Evolutionary conservation across 2,888 invertebrate genomes (phyloP).

Genomic region (Dorcus hopei): DNA sequence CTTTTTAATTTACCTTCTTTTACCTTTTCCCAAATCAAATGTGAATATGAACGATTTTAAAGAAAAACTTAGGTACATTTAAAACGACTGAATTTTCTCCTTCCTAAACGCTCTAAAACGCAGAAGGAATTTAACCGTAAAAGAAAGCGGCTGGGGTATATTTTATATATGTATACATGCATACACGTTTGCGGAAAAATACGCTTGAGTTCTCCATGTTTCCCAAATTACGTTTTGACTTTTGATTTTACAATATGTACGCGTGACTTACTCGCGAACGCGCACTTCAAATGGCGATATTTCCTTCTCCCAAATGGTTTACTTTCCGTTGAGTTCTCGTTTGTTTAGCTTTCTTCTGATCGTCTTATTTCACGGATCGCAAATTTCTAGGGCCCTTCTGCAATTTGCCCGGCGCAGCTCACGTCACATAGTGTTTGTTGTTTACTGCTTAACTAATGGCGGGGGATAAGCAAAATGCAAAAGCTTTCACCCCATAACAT

Average conservation of each 20-base stretch:
- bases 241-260: slow-evolving; percentile 18
- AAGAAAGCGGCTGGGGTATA: no score
- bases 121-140: no score
- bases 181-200: no score
- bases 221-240: slow-evolving; percentile 17
- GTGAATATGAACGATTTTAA: no score
- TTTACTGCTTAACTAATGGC: background rate
- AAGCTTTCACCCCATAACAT: no score
- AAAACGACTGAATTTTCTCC: no score
- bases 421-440: background rate
- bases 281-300: slow-evolving; percentile 20
- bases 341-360: slow-evolving; percentile 41
- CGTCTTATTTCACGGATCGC: slow-evolving; percentile 48
- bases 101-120: no score
- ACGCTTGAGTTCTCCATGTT: background rate
- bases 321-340: slow-evolving; percentile 25
- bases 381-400: slow-evolving; percentile 31
- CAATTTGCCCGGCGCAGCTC: background rate
- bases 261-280: slow-evolving; percentile 17
- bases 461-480: no score
- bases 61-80: no score
- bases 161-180: no score
- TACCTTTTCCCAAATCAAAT: no score
- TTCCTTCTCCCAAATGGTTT: slow-evolving; percentile 24
- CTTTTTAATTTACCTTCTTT: no score